Conservation (phyloP, 2,888 invertebrate species). For the Sinohyriopsis cumingii region DNA sequence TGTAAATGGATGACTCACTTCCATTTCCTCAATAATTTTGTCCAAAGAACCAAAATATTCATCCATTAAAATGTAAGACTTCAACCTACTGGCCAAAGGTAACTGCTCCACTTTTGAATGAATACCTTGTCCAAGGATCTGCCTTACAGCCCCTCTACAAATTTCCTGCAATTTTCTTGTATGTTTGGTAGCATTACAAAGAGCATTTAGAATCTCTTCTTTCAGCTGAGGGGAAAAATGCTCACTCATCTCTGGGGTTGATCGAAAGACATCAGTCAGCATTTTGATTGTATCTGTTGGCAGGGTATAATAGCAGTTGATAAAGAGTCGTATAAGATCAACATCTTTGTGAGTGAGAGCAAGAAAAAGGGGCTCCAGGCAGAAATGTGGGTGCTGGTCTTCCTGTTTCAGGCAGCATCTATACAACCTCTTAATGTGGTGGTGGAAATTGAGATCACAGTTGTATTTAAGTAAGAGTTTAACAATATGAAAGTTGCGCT, state of each 20-base stretch:
- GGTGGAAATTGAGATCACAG: slow-evolving; percentile 63
- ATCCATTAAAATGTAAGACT: slow-evolving; percentile 63
- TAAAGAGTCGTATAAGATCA: slow-evolving; percentile 57
- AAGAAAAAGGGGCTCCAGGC: slow-evolving; percentile 66
- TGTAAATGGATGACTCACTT: slow-evolving; percentile 16
- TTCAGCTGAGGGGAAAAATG: slow-evolving; percentile 49
- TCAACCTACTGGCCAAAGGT: slow-evolving; percentile 58
- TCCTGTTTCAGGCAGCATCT: slow-evolving; percentile 61
- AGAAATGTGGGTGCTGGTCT: slow-evolving; percentile 68
- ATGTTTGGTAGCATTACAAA: slow-evolving; percentile 37
- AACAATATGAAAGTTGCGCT: slow-evolving; percentile 52
- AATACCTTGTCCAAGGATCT: slow-evolving; percentile 49
- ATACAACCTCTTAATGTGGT: slow-evolving; percentile 44
- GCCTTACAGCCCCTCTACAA: slow-evolving; percentile 57
- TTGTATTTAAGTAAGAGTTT: slow-evolving; percentile 62
- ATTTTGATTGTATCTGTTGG: slow-evolving; percentile 51
- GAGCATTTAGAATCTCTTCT: slow-evolving; percentile 52
- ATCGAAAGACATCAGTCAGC: slow-evolving; percentile 56
- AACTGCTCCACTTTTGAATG: slow-evolving; percentile 50
- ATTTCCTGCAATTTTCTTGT: slow-evolving; percentile 59
- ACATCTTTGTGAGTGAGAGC: slow-evolving; percentile 66
- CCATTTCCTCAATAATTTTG: slow-evolving; percentile 17
- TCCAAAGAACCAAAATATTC: slow-evolving; percentile 45
- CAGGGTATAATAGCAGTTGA: slow-evolving; percentile 55
- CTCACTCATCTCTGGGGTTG: slow-evolving; percentile 50